Percentiles rank a stretch among this genome's conserved stretches.
Evolutionary conservation across 2,113 vertebrate species (phyloP).

Genomic region (Ursus arctos): DNA sequence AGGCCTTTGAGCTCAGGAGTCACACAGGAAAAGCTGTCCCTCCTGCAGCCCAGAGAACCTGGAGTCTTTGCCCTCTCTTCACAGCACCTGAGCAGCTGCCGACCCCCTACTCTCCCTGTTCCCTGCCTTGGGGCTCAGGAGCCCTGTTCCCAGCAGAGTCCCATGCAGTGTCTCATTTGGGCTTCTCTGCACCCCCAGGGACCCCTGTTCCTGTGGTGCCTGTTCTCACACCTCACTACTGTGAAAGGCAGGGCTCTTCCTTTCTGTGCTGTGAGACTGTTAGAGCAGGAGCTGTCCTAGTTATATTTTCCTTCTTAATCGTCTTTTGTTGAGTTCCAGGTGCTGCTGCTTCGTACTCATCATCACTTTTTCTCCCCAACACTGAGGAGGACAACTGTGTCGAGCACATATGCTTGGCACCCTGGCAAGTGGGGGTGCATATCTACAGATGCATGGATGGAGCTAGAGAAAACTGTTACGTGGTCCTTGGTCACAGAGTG

Average conservation of each 20-base stretch:
- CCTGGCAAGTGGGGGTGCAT: neutral
- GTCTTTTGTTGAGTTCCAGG: neutral
- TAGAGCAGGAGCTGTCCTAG: neutral
- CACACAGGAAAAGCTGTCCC: neutral
- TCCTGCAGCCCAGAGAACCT: neutral
- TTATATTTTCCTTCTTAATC: neutral
- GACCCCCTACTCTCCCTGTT: fast-evolving
- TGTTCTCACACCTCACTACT: neutral
- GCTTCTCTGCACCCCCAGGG: neutral
- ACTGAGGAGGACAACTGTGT: too few relatives aligned
- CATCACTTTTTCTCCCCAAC: neutral
- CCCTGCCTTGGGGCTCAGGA: neutral
- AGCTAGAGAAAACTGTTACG: neutral
- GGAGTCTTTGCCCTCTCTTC: neutral
- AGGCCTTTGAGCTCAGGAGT: too few relatives aligned
- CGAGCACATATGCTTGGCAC: neutral
- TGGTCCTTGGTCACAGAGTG: neutral
- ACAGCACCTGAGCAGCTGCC: neutral
- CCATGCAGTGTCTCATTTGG: fast-evolving
- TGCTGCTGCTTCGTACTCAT: neutral
- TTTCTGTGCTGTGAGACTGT: neutral
- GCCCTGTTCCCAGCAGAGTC: neutral
- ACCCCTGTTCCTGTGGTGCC: neutral
- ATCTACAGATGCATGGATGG: neutral
- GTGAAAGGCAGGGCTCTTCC: neutral